A percentile compares a stretch with the other conserved stretches of the same genome.
These are phyloP conservation scores for Chionomys nivalis DNA, from an alignment of 2,113 vertebrate genomes.

Conservation along the genomic window DNA sequence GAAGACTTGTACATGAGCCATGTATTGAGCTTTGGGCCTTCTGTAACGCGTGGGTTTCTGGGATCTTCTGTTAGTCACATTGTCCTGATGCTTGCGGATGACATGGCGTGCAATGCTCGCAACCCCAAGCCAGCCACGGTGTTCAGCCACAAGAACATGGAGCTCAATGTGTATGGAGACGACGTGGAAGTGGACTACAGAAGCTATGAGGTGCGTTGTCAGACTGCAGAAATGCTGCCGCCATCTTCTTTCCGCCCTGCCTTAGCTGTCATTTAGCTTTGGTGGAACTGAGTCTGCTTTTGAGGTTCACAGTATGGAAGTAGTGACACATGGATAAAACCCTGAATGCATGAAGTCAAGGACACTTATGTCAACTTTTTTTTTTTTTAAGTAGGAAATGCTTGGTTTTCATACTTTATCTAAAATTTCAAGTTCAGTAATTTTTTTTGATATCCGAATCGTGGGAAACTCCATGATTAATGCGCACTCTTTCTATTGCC, in stretches of 20 bases:
- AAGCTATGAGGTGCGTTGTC: conserved; percentile 93
- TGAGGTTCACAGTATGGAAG: conserved; percentile 16
- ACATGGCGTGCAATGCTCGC: conserved; percentile 98
- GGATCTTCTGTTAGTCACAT: conserved; percentile 90
- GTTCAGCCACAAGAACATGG: conserved; percentile 99
- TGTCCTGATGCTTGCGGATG: conserved; percentile 98
- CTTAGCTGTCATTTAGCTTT: not conserved
- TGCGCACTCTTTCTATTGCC: not conserved
- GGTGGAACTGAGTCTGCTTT: not conserved
- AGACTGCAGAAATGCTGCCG: not conserved
- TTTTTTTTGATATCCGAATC: conserved; percentile 40
- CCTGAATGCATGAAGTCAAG: not conserved
- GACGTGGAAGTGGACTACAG: conserved; percentile 99
- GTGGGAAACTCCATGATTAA: not conserved
- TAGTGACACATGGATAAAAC: not conserved
- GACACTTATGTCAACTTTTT: not conserved
- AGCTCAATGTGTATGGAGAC: conserved; percentile 98
- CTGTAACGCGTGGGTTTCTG: conserved; percentile 25
- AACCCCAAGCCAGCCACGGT: conserved; percentile 99
- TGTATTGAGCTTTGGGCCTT: conserved; percentile 18
- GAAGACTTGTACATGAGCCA: not conserved
- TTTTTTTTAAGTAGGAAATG: not conserved
- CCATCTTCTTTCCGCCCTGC: conserved; percentile 18
- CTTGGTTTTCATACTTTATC: conserved; percentile 29
- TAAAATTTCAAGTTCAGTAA: conserved; percentile 3